Evolutionary conservation across 2,888 invertebrate genomes (phyloP).

Genomic region (Latrodectus hesperus): DNA sequence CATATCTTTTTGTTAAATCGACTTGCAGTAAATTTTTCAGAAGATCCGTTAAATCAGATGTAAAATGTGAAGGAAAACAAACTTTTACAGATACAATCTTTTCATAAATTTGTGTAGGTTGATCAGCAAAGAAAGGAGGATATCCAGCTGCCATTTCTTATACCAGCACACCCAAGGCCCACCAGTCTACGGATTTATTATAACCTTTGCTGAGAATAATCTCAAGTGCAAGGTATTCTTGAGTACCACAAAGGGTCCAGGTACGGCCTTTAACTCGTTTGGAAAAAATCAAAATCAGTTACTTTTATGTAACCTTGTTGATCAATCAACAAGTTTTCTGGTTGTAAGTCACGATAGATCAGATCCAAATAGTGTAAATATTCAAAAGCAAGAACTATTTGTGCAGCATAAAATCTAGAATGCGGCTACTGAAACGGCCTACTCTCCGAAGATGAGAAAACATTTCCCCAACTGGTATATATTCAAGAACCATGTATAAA

Average conservation of each 20-base stretch:
- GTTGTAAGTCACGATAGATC: slow-evolving; percentile 98
- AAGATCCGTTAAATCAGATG: slow-evolving; percentile 97
- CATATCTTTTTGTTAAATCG: slow-evolving; percentile 98
- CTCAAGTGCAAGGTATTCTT: slow-evolving; percentile 85
- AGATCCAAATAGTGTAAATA: slow-evolving; percentile 99
- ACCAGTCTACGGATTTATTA: slow-evolving; percentile 99
- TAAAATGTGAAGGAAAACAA: slow-evolving; percentile 99
- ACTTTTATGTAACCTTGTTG: slow-evolving; percentile 95
- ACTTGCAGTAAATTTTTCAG: slow-evolving; percentile 95
- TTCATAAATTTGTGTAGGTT: slow-evolving; percentile 99
- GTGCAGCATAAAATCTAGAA: slow-evolving; percentile 98
- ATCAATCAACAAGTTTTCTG: slow-evolving; percentile 97
- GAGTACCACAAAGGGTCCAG: slow-evolving; percentile 99
- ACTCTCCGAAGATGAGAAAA: no score
- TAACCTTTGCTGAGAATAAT: slow-evolving; percentile 83
- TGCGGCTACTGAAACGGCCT: slow-evolving; percentile 85
- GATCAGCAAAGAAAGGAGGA: slow-evolving; percentile 99
- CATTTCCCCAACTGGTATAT: no score
- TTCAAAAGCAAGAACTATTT: slow-evolving; percentile 99
- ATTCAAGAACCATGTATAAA: no score
- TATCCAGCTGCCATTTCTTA: slow-evolving; percentile 99
- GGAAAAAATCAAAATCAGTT: slow-evolving; percentile 99
- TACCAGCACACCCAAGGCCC: slow-evolving; percentile 98
- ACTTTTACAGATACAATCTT: slow-evolving; percentile 99
- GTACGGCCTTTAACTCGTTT: slow-evolving; percentile 99